Evolutionary conservation across 2,888 invertebrate genomes (phyloP), one percentile per base, ranked within the genome.

Genomic region (Brachyopa scutellaris): DNA sequence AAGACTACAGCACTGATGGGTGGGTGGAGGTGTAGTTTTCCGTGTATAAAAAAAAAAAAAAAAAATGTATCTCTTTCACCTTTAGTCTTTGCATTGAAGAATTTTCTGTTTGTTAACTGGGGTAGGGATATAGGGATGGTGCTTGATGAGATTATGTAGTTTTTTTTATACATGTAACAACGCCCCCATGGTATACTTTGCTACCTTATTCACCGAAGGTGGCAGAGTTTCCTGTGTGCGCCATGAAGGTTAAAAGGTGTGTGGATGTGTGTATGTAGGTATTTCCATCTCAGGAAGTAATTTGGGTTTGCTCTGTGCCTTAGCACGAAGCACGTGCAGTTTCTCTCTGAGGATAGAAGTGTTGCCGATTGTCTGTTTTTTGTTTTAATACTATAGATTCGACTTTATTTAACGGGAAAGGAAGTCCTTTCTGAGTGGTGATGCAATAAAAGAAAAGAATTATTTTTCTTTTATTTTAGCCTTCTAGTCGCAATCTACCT

Each of bases 1-100:
- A 31, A 51, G 55, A 31, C 26, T n/a, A 33, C n/a, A 29, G 13
- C 53, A 8, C 8, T 31, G 47, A 9, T 23, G n/a, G 47, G 33
- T 49, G 38, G 40, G 5, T n/a, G 9, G 49, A 26, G 36, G 40
- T 62, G 61, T 69, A 67, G 61, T 49, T 55, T 42, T 59, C n/a
- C n/a, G n/a, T n/a, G n/a, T n/a, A n/a, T n/a, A n/a, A n/a, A n/a
- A n/a, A n/a, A n/a, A n/a, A n/a, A n/a, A n/a, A n/a, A n/a, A n/a
- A n/a, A n/a, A 78, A 66, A 73, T 55, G 53, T 67, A 79, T 79
- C 55, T 59, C 36, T 29, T 61, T 61, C 45, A 49, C 40, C 57
- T 26, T 72, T 57, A 51, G 31, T 59, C 15, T 36, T 31, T 13
- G 23, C 38, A 33, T 9, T 26, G 45, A 38, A 17, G 29, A 59